Evolutionary conservation across 1,140 invertebrate species (phyloP).

Genomic region (Parasteatoda tepidariorum): DNA sequence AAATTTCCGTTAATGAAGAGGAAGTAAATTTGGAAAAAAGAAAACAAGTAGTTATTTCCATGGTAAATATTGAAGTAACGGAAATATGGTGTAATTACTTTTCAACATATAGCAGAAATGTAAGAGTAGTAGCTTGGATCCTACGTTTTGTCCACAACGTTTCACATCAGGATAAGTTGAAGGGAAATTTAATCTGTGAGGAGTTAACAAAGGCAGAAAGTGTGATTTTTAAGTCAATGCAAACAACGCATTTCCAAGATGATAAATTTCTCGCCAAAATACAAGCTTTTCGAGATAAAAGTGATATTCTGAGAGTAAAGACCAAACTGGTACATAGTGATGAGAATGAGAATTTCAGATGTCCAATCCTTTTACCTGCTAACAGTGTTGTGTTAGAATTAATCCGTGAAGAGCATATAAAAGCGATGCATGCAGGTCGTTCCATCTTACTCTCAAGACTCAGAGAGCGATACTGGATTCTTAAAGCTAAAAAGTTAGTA

Average conservation of each 20-base stretch:
- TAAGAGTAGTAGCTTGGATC: conserved; percentile 34
- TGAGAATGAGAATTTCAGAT: conserved; percentile 9
- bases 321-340: conserved; percentile 15
- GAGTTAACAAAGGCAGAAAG: conserved; percentile 18
- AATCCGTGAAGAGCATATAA: not conserved
- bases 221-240: conserved; percentile 14
- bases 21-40: too few relatives aligned
- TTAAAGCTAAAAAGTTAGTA: conserved; percentile 24
- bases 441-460: conserved; percentile 2
- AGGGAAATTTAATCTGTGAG: not conserved
- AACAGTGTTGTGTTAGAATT: not conserved
- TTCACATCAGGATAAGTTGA: not conserved
- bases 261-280: conserved; percentile 33
- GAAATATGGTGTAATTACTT: conserved; percentile 14
- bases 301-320: not conserved
- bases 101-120: conserved; percentile 15
- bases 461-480: conserved; percentile 14
- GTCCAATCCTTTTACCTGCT: conserved; percentile 16
- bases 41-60: not conserved
- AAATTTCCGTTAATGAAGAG: conserved; percentile 26
- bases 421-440: conserved; percentile 9
- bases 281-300: conserved; percentile 7
- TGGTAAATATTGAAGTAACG: conserved; percentile 12
- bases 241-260: not conserved
- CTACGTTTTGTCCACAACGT: conserved; percentile 15